Evolutionary conservation across 2,797 vertebrate genomes (phyloP), one percentile per base, ranked within the genome.

Genomic region (Hozukius guyotensis): DNA sequence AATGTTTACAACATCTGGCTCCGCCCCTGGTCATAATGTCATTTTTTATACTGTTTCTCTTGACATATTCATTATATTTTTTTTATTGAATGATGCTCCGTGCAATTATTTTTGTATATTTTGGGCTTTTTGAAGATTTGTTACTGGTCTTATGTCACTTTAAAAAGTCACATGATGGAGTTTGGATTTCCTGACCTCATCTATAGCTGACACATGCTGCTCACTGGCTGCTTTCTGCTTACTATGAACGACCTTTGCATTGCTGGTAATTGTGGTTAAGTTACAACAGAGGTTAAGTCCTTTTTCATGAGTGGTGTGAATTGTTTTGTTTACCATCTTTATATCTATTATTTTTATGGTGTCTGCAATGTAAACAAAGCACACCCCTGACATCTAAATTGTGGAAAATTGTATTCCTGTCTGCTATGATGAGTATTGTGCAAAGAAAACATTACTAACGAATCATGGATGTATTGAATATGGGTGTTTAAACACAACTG

Each of bases 391-490:
- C 2, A 55, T 57, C 24, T 42, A 56, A 31, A 75, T 22, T 11
- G 1, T 57, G 8, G 1, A 22, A 38, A 2, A n/a, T 56, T 53
- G 6, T 6, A 10, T n/a, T 29, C 5, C 8, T 36, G 24, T 53
- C 22, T 36, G 29, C 2, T 56, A 4, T 8, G 8, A 52, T 5
- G 20, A 14, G 3, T 16, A 32, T 18, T 64, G 25, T 68, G 25
- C 24, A 32, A 65, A 62, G 3, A 24, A 64, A 5, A 29, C 20
- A 8, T 3, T 0, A 20, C 24, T 8, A 11, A 0, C 2, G 0
- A 63, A 36, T 27, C 2, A 14, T 31, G 12, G 29, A 53, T 46
- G 18, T 31, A 1, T 13, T 62, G 25, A 32, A 34, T 5, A 2
- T 22, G 3, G 12, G 18, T 70, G 16, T 38, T 38, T 57, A 16